A percentile compares a stretch with the other conserved stretches of the same genome.
Conservation (phyloP, 2,888 invertebrate genomes). For the Quadroppia sp. region DNA sequence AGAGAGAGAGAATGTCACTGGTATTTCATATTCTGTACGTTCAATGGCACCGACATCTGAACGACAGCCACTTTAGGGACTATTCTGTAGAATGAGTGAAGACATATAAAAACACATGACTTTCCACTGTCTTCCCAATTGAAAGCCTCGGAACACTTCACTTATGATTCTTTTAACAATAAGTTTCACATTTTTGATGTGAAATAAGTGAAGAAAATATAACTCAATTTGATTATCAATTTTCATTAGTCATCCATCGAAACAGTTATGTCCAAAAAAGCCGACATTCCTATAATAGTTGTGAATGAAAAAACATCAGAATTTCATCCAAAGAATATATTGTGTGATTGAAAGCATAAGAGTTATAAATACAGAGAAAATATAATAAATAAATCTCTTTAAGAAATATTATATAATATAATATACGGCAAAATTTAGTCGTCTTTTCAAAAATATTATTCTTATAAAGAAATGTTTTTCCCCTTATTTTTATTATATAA, state of each 20-base stretch:
- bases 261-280: neutral
- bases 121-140: neutral
- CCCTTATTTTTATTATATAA: neutral
- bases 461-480: neutral
- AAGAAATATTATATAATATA: neutral
- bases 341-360: neutral
- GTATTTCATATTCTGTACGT: constrained; percentile 5
- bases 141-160: neutral
- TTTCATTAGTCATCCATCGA: neutral
- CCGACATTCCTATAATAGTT: neutral
- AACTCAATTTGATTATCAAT: constrained; percentile 31
- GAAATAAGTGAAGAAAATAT: neutral
- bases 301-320: neutral
- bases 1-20: neutral
- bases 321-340: neutral
- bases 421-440: neutral
- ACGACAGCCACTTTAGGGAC: constrained; percentile 14
- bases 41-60: neutral
- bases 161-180: neutral
- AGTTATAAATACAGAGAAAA: neutral
- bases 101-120: neutral
- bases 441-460: neutral
- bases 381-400: neutral
- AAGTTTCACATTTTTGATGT: neutral
- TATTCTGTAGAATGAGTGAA: neutral